phyloP scores from a whole-genome alignment of 2,888 invertebrate species.

The Cabera pusaria region DNA sequence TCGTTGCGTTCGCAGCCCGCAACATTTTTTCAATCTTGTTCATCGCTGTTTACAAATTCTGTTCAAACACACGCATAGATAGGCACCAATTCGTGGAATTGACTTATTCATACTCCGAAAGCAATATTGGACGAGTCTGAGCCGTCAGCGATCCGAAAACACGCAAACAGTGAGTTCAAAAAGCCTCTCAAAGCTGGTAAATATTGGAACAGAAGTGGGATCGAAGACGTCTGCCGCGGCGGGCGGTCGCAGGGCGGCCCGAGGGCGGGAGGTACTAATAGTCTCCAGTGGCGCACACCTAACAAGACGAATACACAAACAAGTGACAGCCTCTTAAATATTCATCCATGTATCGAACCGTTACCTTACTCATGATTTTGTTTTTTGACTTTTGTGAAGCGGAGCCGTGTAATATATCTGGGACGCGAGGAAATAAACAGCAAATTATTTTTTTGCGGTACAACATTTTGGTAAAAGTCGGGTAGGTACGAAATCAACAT shows the following conservation, averaged over 20 bases:
- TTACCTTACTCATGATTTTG: constrained; percentile 42
- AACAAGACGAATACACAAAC: constrained; percentile 72
- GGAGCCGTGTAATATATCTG: constrained; percentile 1
- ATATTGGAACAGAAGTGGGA: constrained; percentile 83
- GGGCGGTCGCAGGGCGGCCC: constrained; percentile 36
- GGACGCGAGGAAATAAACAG: not conserved
- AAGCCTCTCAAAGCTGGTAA: constrained; percentile 82
- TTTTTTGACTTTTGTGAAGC: constrained; percentile 24
- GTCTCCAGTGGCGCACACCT: constrained; percentile 82
- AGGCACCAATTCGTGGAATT: constrained; percentile 65
- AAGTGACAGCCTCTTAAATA: constrained; percentile 68
- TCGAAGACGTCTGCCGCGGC: constrained; percentile 70
- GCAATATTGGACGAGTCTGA: constrained; percentile 63
- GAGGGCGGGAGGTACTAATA: constrained; percentile 58
- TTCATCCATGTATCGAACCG: constrained; percentile 66
- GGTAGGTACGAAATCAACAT: too few species aligned
- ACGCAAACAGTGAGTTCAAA: constrained; percentile 81
- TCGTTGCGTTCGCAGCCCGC: constrained; percentile 31
- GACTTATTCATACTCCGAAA: constrained; percentile 77
- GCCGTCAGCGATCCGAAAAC: constrained; percentile 82
- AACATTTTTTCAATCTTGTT: constrained; percentile 49
- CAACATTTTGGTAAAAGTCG: too few species aligned
- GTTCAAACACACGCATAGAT: constrained; percentile 61
- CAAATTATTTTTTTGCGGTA: not conserved
- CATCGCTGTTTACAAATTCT: constrained; percentile 57